phyloP scores from a whole-genome alignment of 2,888 invertebrate species.

The Monopis laevigella region DNA sequence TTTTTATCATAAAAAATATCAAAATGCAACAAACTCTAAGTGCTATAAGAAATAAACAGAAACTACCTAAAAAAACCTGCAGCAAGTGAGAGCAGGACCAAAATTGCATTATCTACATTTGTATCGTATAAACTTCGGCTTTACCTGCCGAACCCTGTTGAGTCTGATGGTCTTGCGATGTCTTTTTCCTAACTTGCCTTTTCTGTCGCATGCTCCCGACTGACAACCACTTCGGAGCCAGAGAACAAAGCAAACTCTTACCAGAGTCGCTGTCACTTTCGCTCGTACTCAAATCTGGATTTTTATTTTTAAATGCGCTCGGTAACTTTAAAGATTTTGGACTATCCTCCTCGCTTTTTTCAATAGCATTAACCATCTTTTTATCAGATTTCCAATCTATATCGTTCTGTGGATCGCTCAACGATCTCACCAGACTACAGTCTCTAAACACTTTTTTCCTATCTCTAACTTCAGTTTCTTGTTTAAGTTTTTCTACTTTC shows the following conservation, averaged over 20 bases:
- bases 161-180: slow-evolving; percentile 18
- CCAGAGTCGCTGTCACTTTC: slow-evolving; percentile 44
- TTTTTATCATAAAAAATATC: not conserved
- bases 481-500: slow-evolving; percentile 11
- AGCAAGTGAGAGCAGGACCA: not conserved
- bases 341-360: slow-evolving; percentile 18
- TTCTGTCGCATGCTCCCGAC: slow-evolving; percentile 22
- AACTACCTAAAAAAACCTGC: slow-evolving; percentile 1
- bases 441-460: slow-evolving; percentile 9
- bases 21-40: not conserved
- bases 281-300: slow-evolving; percentile 18
- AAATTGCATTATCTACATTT: slow-evolving; percentile 5
- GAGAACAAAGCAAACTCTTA: slow-evolving; percentile 41
- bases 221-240: slow-evolving; percentile 47
- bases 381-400: slow-evolving; percentile 15
- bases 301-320: slow-evolving; percentile 14
- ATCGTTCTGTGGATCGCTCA: slow-evolving; percentile 11
- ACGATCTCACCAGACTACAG: slow-evolving; percentile 6
- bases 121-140: slow-evolving; percentile 6
- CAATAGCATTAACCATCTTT: slow-evolving; percentile 17
- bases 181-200: slow-evolving; percentile 14
- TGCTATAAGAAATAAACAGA: not conserved
- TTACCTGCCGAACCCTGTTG: slow-evolving; percentile 20
- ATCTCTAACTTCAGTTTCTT: slow-evolving; percentile 8
- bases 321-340: slow-evolving; percentile 20